Conservation (phyloP, 2,113 vertebrate species). For the Myotis lucifugus region DNA sequence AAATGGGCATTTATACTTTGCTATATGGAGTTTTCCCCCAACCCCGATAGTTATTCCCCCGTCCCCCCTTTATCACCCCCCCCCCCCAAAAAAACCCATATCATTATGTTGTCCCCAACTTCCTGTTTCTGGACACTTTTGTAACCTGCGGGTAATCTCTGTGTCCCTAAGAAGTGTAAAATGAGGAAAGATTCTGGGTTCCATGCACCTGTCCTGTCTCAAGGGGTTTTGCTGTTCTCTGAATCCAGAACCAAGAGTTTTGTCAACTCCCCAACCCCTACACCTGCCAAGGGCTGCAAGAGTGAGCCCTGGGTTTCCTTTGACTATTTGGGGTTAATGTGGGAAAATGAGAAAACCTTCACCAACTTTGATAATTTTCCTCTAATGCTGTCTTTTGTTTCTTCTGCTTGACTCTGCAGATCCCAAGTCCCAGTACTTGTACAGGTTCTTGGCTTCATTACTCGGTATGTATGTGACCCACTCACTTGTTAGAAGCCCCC, state of each 20-base stretch:
- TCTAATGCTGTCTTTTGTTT: conserved; percentile 45
- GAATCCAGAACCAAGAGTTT: not conserved
- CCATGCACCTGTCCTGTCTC: not conserved
- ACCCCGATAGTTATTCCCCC: not conserved
- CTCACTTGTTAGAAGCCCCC: not conserved
- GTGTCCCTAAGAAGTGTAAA: not conserved
- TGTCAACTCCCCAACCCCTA: not conserved
- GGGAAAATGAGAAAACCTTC: not conserved
- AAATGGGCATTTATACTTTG: not conserved
- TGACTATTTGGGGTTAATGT: not conserved
- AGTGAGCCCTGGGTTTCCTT: not conserved
- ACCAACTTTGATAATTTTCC: not conserved
- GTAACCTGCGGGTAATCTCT: not conserved
- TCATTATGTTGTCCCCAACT: not conserved
- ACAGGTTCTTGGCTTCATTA: conserved; percentile 18
- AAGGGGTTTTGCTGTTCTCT: not conserved
- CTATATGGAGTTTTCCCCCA: not conserved
- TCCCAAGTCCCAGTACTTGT: conserved; percentile 55
- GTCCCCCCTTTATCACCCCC: accelerated
- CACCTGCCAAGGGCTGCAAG: not conserved
- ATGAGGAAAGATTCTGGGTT: not conserved
- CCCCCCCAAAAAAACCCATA: no score
- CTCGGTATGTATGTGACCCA: conserved; percentile 57
- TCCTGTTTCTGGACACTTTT: not conserved
- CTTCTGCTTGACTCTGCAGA: conserved; percentile 65